phyloP scores from a whole-genome alignment of 2,888 invertebrate genomes.

The Empis livida region DNA sequence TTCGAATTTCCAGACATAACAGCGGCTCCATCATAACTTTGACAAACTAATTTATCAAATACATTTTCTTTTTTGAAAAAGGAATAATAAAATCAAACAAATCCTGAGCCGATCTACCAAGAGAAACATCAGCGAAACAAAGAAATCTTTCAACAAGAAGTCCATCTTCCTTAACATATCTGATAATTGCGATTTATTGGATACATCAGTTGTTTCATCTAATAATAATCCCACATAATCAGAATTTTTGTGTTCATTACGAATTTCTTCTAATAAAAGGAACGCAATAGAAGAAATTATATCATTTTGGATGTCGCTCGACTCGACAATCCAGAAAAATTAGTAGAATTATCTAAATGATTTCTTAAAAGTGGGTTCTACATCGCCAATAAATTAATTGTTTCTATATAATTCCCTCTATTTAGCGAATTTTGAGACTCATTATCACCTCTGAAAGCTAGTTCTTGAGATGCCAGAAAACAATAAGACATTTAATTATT shows the following conservation, averaged over 20 bases:
- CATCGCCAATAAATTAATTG: conserved; percentile 12
- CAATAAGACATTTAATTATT: conserved; percentile 15
- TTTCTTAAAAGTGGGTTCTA: conserved; percentile 12
- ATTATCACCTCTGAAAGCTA: conserved; percentile 9
- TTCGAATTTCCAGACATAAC: conserved; percentile 13
- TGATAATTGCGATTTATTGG: conserved; percentile 13
- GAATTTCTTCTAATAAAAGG: conserved; percentile 13
- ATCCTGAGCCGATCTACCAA: conserved; percentile 13
- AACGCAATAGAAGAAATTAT: conserved; percentile 12
- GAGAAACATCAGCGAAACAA: conserved; percentile 10
- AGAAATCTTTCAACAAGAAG: conserved; percentile 15
- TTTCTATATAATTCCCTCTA: conserved; percentile 15
- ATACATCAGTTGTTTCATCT: conserved; percentile 12
- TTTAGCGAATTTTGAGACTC: conserved; percentile 13
- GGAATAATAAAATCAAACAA: conserved; percentile 1
- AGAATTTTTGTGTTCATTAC: conserved; percentile 13
- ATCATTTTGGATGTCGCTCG: conserved; percentile 19
- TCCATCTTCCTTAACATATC: conserved; percentile 9
- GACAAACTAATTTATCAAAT: conserved; percentile 13
- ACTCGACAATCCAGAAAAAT: conserved; percentile 17
- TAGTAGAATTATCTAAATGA: conserved; percentile 15
- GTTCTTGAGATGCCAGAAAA: conserved; percentile 11
- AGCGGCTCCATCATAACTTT: conserved; percentile 17
- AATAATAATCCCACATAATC: conserved; percentile 16
- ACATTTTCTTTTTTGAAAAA: conserved; percentile 4